A percentile compares a stretch with the other conserved stretches of the same genome.
Evolutionary conservation across 2,113 vertebrate species (phyloP).

Genomic region (Syrrhaptes paradoxus): DNA sequence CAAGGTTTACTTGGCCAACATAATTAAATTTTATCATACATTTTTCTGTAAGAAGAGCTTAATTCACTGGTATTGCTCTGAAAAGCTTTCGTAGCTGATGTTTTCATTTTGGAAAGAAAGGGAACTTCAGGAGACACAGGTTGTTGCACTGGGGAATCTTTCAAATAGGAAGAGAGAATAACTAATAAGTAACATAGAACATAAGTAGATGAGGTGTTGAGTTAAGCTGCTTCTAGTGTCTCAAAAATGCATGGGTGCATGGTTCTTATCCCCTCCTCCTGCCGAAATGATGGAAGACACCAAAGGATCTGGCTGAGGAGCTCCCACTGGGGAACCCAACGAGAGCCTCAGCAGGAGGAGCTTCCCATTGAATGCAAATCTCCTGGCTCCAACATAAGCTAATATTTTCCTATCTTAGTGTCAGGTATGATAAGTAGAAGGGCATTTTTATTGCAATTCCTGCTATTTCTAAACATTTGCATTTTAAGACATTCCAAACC

Average conservation of each 20-base stretch:
- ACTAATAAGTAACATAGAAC: neutral
- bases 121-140: neutral
- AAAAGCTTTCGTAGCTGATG: conserved; percentile 17
- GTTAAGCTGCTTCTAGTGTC: neutral
- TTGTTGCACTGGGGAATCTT: neutral
- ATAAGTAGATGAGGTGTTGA: neutral
- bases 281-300: neutral
- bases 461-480: neutral
- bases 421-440: neutral
- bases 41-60: conserved; percentile 46
- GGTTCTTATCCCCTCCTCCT: neutral
- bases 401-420: neutral
- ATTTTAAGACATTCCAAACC: neutral
- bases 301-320: neutral
- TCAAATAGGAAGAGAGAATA: neutral
- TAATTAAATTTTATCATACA: conserved; percentile 56
- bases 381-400: neutral
- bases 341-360: neutral
- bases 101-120: conserved; percentile 23
- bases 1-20: conserved; percentile 41
- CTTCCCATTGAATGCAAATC: neutral
- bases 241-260: neutral
- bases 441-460: neutral
- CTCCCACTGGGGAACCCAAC: neutral
- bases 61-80: conserved; percentile 24